Conservation (phyloP, 2,888 invertebrate genomes). For the Heliconius sara region DNA sequence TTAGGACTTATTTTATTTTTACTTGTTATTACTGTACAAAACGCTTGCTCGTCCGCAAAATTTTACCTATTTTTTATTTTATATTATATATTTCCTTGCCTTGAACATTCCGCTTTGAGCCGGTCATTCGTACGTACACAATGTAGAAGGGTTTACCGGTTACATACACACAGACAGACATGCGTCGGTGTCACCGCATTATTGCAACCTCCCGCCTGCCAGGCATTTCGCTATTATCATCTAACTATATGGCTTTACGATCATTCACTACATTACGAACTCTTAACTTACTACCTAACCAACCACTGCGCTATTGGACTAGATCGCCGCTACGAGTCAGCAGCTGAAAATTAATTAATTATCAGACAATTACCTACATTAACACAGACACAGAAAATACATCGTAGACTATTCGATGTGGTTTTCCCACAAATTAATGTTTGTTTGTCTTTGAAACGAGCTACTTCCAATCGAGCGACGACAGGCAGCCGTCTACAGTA, state of each 20-base stretch:
- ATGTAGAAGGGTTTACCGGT: slow-evolving; percentile 77
- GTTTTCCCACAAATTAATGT: slow-evolving; percentile 25
- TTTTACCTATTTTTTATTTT: slow-evolving; percentile 69
- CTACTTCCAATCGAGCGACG: slow-evolving; percentile 28
- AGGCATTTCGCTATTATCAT: slow-evolving; percentile 72
- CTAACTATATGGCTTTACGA: slow-evolving; percentile 79
- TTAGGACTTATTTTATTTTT: slow-evolving; percentile 68
- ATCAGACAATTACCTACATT: slow-evolving; percentile 71
- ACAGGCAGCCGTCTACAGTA: slow-evolving; percentile 18
- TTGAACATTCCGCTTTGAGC: slow-evolving; percentile 66
- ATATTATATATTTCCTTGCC: slow-evolving; percentile 50
- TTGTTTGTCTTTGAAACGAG: slow-evolving; percentile 19
- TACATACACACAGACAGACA: slow-evolving; percentile 40
- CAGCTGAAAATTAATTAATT: slow-evolving; percentile 58
- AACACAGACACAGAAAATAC: slow-evolving; percentile 61
- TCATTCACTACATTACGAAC: slow-evolving; percentile 76
- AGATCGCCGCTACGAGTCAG: slow-evolving; percentile 54
- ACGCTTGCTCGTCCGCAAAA: slow-evolving; percentile 77
- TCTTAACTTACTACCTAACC: slow-evolving; percentile 72
- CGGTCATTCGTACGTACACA: slow-evolving; percentile 76
- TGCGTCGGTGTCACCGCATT: slow-evolving; percentile 52
- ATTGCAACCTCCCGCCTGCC: slow-evolving; percentile 81
- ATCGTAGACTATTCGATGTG: slow-evolving; percentile 52
- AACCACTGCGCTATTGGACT: slow-evolving; percentile 76
- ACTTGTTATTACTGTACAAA: slow-evolving; percentile 80